A percentile compares a stretch with the other conserved stretches of the same genome.
Conservation (phyloP, 1,140 invertebrate species). For the Drosophila miranda region DNA sequence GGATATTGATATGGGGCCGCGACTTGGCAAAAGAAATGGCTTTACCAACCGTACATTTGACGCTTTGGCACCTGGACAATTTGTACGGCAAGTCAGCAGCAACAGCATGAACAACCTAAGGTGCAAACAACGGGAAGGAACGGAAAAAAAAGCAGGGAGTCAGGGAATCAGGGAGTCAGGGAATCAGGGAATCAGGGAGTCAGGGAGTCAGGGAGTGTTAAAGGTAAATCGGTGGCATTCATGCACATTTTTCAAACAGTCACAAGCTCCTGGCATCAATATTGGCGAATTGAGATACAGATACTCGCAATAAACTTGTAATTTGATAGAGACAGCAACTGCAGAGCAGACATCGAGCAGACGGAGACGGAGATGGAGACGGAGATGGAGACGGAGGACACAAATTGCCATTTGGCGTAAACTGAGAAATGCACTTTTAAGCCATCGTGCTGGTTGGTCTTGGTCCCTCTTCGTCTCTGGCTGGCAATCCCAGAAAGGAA, state of each 20-base stretch:
- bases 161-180: too few relatives aligned
- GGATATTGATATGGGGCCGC: conserved; percentile 66
- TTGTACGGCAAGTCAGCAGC: conserved; percentile 57
- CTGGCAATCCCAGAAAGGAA: conserved; percentile 53
- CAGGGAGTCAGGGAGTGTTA: conserved; percentile 24
- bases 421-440: conserved; percentile 79
- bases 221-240: conserved; percentile 70
- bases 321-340: conserved; percentile 36
- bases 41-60: conserved; percentile 53
- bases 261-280: conserved; percentile 59
- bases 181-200: too few relatives aligned
- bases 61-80: conserved; percentile 73
- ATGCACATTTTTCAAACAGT: conserved; percentile 72
- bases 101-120: conserved; percentile 30
- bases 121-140: conserved; percentile 14
- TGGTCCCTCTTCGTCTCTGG: background rate
- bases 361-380: too few relatives aligned
- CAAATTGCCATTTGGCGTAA: conserved; percentile 73
- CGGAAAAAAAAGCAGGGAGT: conserved; percentile 13
- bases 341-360: too few relatives aligned
- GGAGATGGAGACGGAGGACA: conserved; percentile 21
- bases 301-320: conserved; percentile 47
- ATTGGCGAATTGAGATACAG: conserved; percentile 57
- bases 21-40: conserved; percentile 27
- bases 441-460: conserved; percentile 31